Base-by-base conservation (phyloP, 2,888 invertebrate species). In the Harmothoe impar region DNA sequence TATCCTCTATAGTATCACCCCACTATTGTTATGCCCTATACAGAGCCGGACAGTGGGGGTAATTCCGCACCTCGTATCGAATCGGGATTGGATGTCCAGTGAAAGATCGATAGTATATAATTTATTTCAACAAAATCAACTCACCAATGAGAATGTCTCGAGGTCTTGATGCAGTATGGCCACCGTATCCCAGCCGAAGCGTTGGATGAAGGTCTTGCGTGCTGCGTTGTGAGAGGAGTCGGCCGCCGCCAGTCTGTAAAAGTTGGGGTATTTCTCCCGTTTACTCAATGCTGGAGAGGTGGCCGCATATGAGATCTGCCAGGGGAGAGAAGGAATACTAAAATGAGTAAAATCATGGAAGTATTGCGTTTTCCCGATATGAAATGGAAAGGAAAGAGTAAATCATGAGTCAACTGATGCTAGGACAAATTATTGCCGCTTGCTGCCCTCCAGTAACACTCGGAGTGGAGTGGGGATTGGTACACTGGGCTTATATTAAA, bases 171-270 rank as follows among this genome's bases (percentile, higher is more conserved):
- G 98, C 94, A 98, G 97, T 0, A 98, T 97, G 0, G 98, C 98
- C 86, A 98, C 98, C 0, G 98, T 98, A 95, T 98, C 97, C 98
- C 98, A 98, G 52, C 97, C 97, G 94, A 97, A 97, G 94, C 97
- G 94, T 88, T 97, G 97, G 93, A 98, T 97, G 94, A 98, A 98
- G 52, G 98, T 97, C 90, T 98, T 97, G 94, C 98, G 97, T 0
- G 98, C 98, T 0, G 97, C 97, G 95, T 98, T 98, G 96, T 98
- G 98, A 0, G 98, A 98, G 0, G 98, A 98, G 95, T 98, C 98
- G 0, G 98, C 98, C 0, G 98, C 98, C 0, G 98, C 98, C 0
- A 98, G 98, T 68, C 98, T 97, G 96, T 98, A 98, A 96, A 98
- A 98, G 68, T 98, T 97, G 0, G 98, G 98, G 95, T 98, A 98